Evolutionary conservation across 2,113 vertebrate species (phyloP), one percentile per base, ranked within the genome.

Genomic region (Progne subis): DNA sequence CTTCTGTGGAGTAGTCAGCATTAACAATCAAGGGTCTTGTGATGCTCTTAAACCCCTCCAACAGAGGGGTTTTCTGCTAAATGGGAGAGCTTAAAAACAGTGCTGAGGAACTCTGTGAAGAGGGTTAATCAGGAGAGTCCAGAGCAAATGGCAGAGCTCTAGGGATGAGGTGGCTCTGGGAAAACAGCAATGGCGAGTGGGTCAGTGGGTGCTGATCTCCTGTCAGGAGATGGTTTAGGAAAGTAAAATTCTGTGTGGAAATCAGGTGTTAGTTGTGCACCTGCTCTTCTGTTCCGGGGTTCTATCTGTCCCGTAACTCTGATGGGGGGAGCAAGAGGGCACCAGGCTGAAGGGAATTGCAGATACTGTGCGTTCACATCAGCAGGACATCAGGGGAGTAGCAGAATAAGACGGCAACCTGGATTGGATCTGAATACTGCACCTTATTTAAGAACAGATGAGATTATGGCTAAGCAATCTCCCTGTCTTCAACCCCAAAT

Each of bases 181-280:
- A 61, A 65, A 41, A 39, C 13, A 43, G 23, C 13, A 56, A n/a
- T 0, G 0, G 11, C 12, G 13, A 63, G 7, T 39, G 41, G 19
- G 6, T 23, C 29, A 50, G 13, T 46, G 14, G 39, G 18, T 69
- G 34, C 21, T 41, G 28, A 55, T 41, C 2, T 41, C 4, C 25
- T n/a, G 3, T 32, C 24, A 72, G 29, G 44, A 50, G 34, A 68
- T 10, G 13, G 50, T 59, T 24, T 12, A 72, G 39, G n/a, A 77
- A 87, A 77, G 23, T 50, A 41, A 84, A 84, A 72, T 37, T 72
- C 20, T 31, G 0, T 21, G 20, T 61, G n/a, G 28, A 63, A 87
- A 53, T 37, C 14, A 23, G 59, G 17, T 19, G 43, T 43, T 17
- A 31, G 9, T 26, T 31, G 8, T 79, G 31, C 16, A 7, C 29